Evolutionary conservation across 1,140 invertebrate species (phyloP), one percentile per base, ranked within the genome.

Genomic region (Drosophila pallidifrons): DNA sequence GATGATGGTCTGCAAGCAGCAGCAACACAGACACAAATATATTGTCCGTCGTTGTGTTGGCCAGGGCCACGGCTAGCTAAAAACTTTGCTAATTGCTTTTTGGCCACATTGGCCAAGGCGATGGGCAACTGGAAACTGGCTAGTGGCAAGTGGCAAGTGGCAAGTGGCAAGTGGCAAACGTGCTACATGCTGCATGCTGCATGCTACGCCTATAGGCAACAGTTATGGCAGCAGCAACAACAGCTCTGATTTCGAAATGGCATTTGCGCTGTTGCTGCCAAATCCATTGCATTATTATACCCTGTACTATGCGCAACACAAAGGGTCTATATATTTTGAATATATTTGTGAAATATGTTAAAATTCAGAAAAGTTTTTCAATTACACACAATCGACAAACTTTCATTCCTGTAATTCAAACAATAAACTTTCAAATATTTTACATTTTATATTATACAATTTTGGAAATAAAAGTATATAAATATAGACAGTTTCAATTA

Each of bases 81-180:
- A 90, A 90, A 90, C 81, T 89, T 90, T 89, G 79, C 86, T 89
- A 89, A 89, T 89, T 89, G 86, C 86, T 89, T 89, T 89, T 89
- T 89, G 81, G 85, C 75, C 74, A 86, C 77, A 76, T 72, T 65
- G 71, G 77, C 71, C 77, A 73, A 81, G 58, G 55, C 57, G 57
- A 68, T 75, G 79, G 60, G 3, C 47, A 51, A 57, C 38, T 15
- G 60, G 13, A 8, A 65, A 57, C 38, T 15, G 60, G 13, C 11
- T 61, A 41, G 5, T 28, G 45, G 15, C n/a, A 69, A 51, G 20
- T 28, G 45, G 30, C 25, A 25, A 46, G 3, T 11, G n/a, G 20
- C 20, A 20, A 20, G 20, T 28, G 45, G 30, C 25, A 41, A 46
- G 3, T 7, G n/a, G 20, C 28, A 38, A 28, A 47, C 51, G 38